A percentile compares a stretch with the other conserved stretches of the same genome.
Evolutionary conservation across 2,113 vertebrate genomes (phyloP).

Genomic region (Thryonomys swinderianus): DNA sequence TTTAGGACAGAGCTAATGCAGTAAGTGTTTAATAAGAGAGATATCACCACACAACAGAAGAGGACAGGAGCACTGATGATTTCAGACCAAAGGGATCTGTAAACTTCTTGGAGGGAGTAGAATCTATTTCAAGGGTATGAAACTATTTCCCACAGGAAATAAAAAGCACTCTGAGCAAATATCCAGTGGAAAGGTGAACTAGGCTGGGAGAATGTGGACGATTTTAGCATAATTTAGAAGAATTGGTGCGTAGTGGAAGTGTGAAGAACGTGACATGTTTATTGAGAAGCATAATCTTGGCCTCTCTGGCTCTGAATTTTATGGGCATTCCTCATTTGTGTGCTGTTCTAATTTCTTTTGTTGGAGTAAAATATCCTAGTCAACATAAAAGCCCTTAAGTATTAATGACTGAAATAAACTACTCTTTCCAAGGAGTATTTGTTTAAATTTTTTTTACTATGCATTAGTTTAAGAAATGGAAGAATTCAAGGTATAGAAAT

Average conservation of each 20-base stretch:
- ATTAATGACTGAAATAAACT: background rate
- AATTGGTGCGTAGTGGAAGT: background rate
- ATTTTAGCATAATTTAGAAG: background rate
- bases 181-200: background rate
- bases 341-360: background rate
- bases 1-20: background rate
- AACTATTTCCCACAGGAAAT: background rate
- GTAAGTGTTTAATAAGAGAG: background rate
- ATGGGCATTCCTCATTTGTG: background rate
- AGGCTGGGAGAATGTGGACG: background rate
- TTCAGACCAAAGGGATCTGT: background rate
- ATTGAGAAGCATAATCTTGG: background rate
- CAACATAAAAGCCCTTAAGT: background rate
- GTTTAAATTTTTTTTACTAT: background rate
- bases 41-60: background rate
- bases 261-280: background rate
- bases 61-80: background rate
- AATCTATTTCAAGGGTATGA: background rate
- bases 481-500: background rate
- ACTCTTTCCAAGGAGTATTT: background rate
- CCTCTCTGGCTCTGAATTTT: background rate
- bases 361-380: background rate
- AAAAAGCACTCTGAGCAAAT: background rate
- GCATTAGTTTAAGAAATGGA: conserved; percentile 32
- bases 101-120: background rate